A percentile compares a stretch with the other conserved stretches of the same genome.
Evolutionary conservation across 2,797 vertebrate genomes (phyloP).

Genomic region (Enteromius trimaculatus): DNA sequence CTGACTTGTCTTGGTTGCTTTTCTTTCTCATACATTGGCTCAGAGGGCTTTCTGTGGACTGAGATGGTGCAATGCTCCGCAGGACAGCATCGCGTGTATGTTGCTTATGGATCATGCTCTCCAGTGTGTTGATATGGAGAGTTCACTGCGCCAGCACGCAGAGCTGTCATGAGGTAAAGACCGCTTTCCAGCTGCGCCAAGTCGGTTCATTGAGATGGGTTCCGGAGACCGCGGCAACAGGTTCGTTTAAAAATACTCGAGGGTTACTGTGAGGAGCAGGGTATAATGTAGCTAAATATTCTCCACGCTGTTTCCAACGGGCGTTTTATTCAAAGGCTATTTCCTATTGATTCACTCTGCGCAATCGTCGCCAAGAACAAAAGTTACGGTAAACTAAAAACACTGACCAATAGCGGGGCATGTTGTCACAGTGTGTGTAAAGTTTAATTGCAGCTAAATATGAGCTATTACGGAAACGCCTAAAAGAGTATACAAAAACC

Average conservation of each 20-base stretch:
- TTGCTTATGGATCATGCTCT: constrained; percentile 71
- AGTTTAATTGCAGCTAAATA: neutral
- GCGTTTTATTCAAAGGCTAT: neutral
- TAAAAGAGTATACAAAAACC: neutral
- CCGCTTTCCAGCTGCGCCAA: constrained; percentile 89
- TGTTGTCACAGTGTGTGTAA: neutral
- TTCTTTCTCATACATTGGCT: constrained; percentile 21
- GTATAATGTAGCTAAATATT: neutral
- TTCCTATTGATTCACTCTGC: neutral
- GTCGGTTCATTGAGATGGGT: constrained; percentile 87
- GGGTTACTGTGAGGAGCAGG: neutral
- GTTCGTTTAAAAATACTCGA: constrained; percentile 70
- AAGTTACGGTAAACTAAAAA: neutral
- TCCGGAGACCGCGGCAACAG: constrained; percentile 83
- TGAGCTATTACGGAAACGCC: neutral
- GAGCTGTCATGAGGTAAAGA: constrained; percentile 91
- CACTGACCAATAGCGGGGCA: neutral
- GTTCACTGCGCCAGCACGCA: constrained; percentile 70
- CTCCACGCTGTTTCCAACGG: neutral
- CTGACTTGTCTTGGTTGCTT: neutral
- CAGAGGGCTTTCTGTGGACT: constrained; percentile 58
- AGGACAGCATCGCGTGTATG: constrained; percentile 69
- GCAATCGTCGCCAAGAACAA: neutral
- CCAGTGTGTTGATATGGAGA: constrained; percentile 49
- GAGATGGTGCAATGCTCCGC: constrained; percentile 81